These are phyloP conservation scores for Cygnus buccinator DNA, from an alignment of 2,113 vertebrate species.

Conservation along the genomic window DNA sequence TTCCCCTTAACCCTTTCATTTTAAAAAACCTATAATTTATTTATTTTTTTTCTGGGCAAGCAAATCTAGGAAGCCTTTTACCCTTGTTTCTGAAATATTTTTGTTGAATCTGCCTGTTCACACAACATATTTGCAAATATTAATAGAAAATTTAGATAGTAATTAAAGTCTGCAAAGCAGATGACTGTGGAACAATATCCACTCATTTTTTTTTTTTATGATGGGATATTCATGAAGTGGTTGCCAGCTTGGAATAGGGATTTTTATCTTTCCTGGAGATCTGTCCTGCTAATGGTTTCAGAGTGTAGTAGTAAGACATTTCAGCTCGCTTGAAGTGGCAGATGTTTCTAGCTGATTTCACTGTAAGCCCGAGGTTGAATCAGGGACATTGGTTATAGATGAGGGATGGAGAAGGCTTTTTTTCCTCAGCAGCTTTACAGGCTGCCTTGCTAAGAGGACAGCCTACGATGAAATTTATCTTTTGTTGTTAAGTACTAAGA, in stretches of 20 bases:
- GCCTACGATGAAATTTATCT: neutral
- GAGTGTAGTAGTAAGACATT: neutral
- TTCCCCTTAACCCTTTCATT: neutral
- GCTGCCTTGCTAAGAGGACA: neutral
- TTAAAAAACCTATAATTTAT: neutral
- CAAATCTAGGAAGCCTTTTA: neutral
- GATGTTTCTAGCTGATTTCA: neutral
- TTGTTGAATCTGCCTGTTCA: neutral
- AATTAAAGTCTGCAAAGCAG: neutral
- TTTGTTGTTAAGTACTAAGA: neutral
- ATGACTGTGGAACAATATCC: neutral
- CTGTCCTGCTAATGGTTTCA: neutral
- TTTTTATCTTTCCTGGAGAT: neutral
- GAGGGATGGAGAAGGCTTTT: neutral
- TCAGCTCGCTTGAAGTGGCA: neutral
- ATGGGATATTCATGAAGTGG: neutral
- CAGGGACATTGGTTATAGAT: fast-evolving
- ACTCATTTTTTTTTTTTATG: neutral
- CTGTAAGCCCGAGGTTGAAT: neutral
- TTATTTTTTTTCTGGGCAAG: neutral
- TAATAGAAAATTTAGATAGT: neutral
- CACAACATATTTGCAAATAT: neutral
- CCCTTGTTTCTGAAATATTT: neutral
- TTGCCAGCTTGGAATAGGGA: neutral
- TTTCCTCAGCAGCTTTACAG: neutral